phyloP scores from a whole-genome alignment of 2,888 invertebrate genomes.

The Pyrrhosoma nymphula region DNA sequence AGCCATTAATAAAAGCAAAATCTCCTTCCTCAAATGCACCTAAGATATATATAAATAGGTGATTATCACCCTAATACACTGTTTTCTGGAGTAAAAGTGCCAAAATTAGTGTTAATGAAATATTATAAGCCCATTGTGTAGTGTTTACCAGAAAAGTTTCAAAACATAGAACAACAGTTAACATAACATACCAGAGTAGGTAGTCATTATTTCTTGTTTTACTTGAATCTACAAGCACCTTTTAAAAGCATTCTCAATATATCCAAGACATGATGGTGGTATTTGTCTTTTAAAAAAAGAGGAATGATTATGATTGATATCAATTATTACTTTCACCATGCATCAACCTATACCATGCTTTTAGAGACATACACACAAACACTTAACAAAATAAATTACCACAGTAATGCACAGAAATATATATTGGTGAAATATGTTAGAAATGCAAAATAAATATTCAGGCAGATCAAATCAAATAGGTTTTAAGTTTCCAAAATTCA shows the following conservation, averaged over 20 bases:
- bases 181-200: conserved; percentile 50
- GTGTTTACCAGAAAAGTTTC: background rate
- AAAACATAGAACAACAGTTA: conserved; percentile 34
- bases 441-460: conserved; percentile 30
- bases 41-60: conserved; percentile 21
- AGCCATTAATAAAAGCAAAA: background rate
- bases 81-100: conserved; percentile 12
- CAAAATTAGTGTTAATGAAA: conserved; percentile 38
- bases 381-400: conserved; percentile 46
- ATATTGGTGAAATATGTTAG: conserved; percentile 26
- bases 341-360: background rate
- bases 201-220: conserved; percentile 50
- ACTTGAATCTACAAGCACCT: conserved; percentile 59
- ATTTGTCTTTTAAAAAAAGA: conserved; percentile 31
- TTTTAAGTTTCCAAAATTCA: conserved; percentile 43
- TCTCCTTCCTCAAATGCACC: background rate
- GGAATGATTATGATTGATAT: background rate
- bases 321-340: background rate
- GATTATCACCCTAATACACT: background rate
- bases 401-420: conserved; percentile 30
- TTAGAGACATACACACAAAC: conserved; percentile 33
- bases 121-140: conserved; percentile 49
- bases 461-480: conserved; percentile 37
- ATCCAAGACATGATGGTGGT: conserved; percentile 3
- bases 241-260: conserved; percentile 38